These are phyloP conservation scores for Propithecus deckenii DNA, from an alignment of 2,797 vertebrate genomes.

Conservation along the genomic window DNA sequence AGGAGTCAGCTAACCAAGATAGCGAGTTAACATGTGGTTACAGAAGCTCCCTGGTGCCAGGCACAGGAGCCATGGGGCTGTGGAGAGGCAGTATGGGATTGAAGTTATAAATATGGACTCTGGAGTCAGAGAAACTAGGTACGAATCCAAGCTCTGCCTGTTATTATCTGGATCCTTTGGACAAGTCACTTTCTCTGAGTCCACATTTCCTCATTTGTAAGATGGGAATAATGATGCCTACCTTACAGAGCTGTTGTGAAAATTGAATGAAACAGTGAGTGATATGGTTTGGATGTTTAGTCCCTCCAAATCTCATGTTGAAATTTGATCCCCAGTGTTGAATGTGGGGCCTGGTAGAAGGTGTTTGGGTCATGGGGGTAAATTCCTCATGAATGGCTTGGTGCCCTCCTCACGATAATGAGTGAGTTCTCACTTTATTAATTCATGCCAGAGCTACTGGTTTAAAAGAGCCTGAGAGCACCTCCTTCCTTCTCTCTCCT, in stretches of 20 bases:
- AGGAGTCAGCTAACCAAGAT: not conserved
- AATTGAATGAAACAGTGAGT: not conserved
- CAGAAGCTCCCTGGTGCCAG: not conserved
- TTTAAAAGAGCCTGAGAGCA: not conserved
- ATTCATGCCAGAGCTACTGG: not conserved
- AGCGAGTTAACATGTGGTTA: not conserved
- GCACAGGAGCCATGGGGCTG: not conserved
- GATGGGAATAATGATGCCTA: not conserved
- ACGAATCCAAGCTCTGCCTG: not conserved
- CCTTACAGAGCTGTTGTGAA: not conserved
- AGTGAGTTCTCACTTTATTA: not conserved
- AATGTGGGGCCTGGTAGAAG: not conserved
- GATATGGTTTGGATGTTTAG: not conserved
- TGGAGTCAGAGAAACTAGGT: not conserved
- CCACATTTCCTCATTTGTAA: slow-evolving; percentile 35
- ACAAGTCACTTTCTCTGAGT: not conserved
- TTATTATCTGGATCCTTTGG: not conserved
- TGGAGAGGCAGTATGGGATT: not conserved
- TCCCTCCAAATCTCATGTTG: not conserved
- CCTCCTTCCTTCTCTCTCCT: not conserved
- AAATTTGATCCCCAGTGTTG: not conserved
- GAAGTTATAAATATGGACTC: not conserved
- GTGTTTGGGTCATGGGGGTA: not conserved
- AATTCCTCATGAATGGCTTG: not conserved
- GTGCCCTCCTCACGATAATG: not conserved